Evolutionary conservation across 2,888 invertebrate genomes (phyloP).

Genomic region (Mycalesis mineus): DNA sequence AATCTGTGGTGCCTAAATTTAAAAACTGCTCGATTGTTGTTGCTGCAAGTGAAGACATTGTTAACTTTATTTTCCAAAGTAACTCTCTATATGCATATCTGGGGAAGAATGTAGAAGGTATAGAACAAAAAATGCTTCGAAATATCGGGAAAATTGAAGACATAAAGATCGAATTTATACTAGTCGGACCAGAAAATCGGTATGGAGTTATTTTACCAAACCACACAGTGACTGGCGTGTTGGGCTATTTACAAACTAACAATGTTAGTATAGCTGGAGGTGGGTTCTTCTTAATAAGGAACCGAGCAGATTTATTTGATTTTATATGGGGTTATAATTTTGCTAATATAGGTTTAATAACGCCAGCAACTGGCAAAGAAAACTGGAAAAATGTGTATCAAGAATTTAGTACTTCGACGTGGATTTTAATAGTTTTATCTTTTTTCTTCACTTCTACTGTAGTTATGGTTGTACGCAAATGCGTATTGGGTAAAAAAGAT

Average conservation of each 20-base stretch:
- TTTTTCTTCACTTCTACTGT: constrained; percentile 34
- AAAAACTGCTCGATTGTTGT: constrained; percentile 45
- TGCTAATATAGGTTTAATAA: constrained; percentile 40
- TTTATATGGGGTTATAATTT: constrained; percentile 43
- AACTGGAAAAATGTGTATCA: constrained; percentile 48
- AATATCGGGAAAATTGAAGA: constrained; percentile 41
- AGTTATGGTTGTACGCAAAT: constrained; percentile 19
- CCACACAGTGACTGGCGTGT: constrained; percentile 44
- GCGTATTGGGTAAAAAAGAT: constrained; percentile 28
- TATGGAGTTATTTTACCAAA: constrained; percentile 47
- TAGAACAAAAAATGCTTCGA: constrained; percentile 50
- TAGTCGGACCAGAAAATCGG: constrained; percentile 25
- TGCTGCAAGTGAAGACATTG: constrained; percentile 40
- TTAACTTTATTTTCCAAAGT: constrained; percentile 39
- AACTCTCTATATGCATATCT: constrained; percentile 35
- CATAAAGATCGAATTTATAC: constrained; percentile 38
- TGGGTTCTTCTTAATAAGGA: constrained; percentile 45
- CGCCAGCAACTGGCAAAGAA: constrained; percentile 37
- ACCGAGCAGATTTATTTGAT: constrained; percentile 48
- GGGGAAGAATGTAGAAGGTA: constrained; percentile 33
- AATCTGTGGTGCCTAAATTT: constrained; percentile 28
- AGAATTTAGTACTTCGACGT: constrained; percentile 44
- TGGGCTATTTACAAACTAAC: constrained; percentile 39
- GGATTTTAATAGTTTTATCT: constrained; percentile 44
- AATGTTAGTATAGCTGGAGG: constrained; percentile 46